Evolutionary conservation across 2,113 vertebrate genomes (phyloP).

Genomic region (Marcusenius ussheri): DNA sequence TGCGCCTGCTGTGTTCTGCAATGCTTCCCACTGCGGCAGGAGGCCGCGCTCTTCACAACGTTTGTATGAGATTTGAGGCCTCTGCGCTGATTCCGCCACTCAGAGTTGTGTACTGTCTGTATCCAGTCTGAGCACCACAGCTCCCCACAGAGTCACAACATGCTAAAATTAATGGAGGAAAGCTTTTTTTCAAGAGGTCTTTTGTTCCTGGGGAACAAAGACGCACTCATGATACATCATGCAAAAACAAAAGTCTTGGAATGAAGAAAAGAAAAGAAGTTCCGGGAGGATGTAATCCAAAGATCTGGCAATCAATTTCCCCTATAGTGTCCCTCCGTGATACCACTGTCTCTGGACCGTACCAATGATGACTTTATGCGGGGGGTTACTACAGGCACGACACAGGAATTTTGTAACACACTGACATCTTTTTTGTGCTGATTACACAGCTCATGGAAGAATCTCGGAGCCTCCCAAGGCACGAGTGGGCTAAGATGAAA

Average conservation of each 20-base stretch:
- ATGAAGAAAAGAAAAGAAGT: constrained; percentile 30
- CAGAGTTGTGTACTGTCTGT: not conserved
- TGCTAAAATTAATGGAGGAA: constrained; percentile 5
- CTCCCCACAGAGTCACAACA: not conserved
- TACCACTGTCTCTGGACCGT: not conserved
- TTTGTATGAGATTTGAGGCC: not conserved
- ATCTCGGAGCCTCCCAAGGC: not conserved
- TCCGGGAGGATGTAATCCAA: constrained; percentile 53
- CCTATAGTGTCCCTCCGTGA: not conserved
- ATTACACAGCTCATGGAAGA: not conserved
- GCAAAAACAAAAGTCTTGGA: not conserved
- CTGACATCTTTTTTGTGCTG: not conserved
- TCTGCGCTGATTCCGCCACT: not conserved
- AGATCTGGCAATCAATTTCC: not conserved
- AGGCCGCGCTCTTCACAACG: not conserved
- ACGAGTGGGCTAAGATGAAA: not conserved
- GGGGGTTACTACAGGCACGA: not conserved
- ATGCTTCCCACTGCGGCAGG: not conserved
- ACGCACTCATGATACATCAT: not conserved
- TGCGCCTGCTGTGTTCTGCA: not conserved
- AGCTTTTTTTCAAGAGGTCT: not conserved
- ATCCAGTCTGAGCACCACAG: not conserved
- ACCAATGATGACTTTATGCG: not conserved
- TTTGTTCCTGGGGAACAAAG: not conserved
- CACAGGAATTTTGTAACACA: not conserved